Evolutionary conservation across 2,888 invertebrate species (phyloP), one percentile per base, ranked within the genome.

Genomic region (Noctua pronuba): DNA sequence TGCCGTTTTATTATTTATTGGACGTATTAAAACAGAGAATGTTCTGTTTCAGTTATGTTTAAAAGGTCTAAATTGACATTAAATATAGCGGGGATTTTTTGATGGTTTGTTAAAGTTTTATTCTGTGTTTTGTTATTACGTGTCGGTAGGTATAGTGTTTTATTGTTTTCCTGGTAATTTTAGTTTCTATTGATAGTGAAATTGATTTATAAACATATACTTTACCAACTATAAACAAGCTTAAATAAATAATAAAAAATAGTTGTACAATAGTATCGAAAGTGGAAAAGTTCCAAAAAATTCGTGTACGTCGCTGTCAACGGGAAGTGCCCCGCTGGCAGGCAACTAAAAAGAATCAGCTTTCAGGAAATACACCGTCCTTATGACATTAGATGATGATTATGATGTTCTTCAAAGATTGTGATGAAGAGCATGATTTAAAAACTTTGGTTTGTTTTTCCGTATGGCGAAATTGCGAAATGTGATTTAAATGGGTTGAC

Each of bases 1-100:
- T 92, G 93, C 92, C 88, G 92, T 92, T 95, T 91, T 94, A 95
- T 94, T 95, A 95, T 95, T 95, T 95, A 95, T 94, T 85, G 88
- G 85, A 82, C 76, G 81, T 88, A 94, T 93, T 93, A 93, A 93
- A 92, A 89, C 91, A 89, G 83, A 88, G 86, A 89, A 90, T 88
- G 89, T 88, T 90, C 85, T 91, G 92, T 92, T 86, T 79, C 80
- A 80, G 86, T 82, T 85, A 82, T 86, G 81, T 88, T 76, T 80
- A 81, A 87, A 86, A 82, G 75, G 77, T 85, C 76, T 84, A 85
- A 88, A 86, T 84, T 82, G 74, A 65, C 77, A 83, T 80, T 82
- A 88, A 87, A 87, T 87, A 82, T 72, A 60, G 35, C 64, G 46
- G 71, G 38, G 69, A 71, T 69, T 77, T 87, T 81, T 80, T 71